Conservation (phyloP, 2,888 invertebrate species). For the Pristionchus fissidentatus region DNA sequence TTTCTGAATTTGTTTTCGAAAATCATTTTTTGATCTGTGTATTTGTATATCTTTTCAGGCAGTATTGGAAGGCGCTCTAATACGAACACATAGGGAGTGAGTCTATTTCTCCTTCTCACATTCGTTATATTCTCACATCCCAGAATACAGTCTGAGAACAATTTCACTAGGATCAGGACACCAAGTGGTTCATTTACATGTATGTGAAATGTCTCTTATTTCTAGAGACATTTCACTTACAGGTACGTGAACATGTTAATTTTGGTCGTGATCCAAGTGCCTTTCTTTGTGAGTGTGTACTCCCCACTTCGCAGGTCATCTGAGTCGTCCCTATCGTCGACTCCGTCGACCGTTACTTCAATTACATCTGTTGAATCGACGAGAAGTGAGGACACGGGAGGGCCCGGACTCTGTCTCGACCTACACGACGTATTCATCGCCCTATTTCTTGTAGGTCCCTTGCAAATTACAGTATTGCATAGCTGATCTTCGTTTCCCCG, state of each 20-base stretch:
- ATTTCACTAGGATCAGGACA: too few species aligned
- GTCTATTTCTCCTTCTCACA: not conserved
- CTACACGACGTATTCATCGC: constrained; percentile 73
- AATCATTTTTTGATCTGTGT: not conserved
- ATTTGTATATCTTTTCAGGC: not conserved
- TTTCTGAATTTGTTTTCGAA: too few species aligned
- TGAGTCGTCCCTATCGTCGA: constrained; percentile 34
- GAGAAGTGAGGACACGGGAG: too few species aligned
- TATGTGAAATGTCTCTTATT: too few species aligned
- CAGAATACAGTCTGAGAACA: too few species aligned
- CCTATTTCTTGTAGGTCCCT: constrained; percentile 64
- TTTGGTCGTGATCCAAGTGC: too few species aligned
- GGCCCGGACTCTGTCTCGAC: constrained; percentile 65
- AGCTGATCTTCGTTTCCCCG: too few species aligned
- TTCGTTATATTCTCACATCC: not conserved
- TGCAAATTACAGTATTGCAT: not conserved
- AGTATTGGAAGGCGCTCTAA: constrained; percentile 15
- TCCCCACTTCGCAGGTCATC: not conserved
- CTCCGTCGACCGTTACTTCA: constrained; percentile 38
- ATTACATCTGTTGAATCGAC: constrained; percentile 12
- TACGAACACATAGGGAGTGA: constrained; percentile 35
- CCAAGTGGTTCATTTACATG: too few species aligned
- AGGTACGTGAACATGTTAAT: too few species aligned
- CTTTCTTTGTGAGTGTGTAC: too few species aligned
- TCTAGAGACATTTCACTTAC: too few species aligned